These are phyloP conservation scores for Myioborus miniatus DNA, from an alignment of 2,797 vertebrate genomes.

Conservation along the genomic window DNA sequence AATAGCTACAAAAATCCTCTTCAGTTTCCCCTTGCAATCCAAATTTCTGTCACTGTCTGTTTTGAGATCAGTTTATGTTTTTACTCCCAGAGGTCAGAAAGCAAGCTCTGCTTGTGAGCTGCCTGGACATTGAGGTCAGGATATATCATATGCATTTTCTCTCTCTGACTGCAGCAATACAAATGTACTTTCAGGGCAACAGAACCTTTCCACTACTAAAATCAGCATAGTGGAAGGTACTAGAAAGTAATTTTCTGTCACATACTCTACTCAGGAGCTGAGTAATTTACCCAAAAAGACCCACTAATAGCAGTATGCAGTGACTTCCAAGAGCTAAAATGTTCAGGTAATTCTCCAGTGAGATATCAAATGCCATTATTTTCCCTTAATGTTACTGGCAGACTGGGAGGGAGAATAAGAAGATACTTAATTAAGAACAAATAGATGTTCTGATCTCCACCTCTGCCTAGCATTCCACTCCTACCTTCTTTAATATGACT, in stretches of 20 bases:
- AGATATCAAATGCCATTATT: conserved; percentile 9
- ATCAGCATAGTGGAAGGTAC: background rate
- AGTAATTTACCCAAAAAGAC: conserved; percentile 13
- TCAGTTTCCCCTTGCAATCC: background rate
- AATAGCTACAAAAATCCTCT: background rate
- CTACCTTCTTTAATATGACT: background rate
- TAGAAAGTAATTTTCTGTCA: background rate
- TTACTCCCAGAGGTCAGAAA: background rate
- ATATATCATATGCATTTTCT: background rate
- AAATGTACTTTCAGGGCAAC: background rate
- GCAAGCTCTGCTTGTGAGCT: background rate
- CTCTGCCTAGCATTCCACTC: background rate
- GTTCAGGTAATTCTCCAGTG: conserved; percentile 13
- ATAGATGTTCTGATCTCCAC: conserved; percentile 16
- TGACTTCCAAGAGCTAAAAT: background rate
- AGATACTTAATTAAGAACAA: conserved; percentile 12
- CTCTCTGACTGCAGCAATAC: background rate
- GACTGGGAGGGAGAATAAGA: background rate
- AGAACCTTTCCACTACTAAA: background rate
- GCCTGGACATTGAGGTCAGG: background rate
- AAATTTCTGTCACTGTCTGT: background rate
- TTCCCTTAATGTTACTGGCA: background rate
- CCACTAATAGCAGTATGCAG: background rate
- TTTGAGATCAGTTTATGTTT: background rate
- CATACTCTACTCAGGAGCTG: background rate